Conservation (phyloP, 2,888 invertebrate species). For the Brassicogethes aeneus region DNA sequence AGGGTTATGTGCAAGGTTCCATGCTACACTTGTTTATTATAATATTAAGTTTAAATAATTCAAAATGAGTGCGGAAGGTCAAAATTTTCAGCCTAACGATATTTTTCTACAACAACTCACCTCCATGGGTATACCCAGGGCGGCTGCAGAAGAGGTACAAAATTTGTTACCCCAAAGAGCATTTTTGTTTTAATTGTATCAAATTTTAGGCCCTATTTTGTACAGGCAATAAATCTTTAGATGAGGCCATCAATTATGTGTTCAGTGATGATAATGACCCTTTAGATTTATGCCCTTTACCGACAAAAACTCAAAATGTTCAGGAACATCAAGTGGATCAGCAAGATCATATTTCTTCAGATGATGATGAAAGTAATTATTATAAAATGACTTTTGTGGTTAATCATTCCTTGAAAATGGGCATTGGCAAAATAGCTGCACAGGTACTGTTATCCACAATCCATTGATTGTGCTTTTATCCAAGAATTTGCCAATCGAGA, state of each 20-base stretch:
- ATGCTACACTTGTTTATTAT: background rate
- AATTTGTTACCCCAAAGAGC: too few relatives aligned
- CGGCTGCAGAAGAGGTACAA: background rate
- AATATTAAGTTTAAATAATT: background rate
- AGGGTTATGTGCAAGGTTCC: conserved; percentile 5
- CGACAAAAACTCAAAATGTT: too few relatives aligned
- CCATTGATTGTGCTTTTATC: background rate
- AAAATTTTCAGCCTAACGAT: conserved; percentile 32
- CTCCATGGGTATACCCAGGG: conserved; percentile 39
- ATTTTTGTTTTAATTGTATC: background rate
- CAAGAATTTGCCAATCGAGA: background rate
- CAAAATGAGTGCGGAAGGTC: background rate
- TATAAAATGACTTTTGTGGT: conserved; percentile 59
- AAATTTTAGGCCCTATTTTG: conserved; percentile 43
- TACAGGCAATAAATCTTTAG: conserved; percentile 47
- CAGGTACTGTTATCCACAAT: conserved; percentile 41
- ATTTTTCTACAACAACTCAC: conserved; percentile 35
- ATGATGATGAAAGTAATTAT: conserved; percentile 30
- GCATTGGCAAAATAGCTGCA: conserved; percentile 51
- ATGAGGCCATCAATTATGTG: conserved; percentile 46
- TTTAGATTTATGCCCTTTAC: too few relatives aligned
- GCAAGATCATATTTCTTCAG: conserved; percentile 7
- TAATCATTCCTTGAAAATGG: conserved; percentile 52
- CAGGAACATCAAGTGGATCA: background rate
- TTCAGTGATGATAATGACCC: conserved; percentile 39